Conservation (phyloP, 1,140 invertebrate species). For the Chelonus insularis region DNA sequence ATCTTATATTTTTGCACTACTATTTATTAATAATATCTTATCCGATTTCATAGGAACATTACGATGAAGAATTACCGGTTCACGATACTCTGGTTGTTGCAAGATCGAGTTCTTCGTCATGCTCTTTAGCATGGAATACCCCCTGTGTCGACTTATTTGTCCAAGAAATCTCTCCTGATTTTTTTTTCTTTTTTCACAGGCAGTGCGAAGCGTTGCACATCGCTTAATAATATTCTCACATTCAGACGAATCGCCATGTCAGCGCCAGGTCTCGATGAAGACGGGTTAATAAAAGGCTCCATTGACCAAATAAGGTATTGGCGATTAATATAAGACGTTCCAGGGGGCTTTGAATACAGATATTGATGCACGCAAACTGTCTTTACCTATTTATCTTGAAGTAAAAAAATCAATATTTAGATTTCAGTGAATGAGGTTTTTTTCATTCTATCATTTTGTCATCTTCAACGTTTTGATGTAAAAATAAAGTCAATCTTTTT, state of each 20-base stretch:
- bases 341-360: slow-evolving; percentile 11
- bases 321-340: slow-evolving; percentile 44
- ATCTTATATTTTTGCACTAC: too few species aligned
- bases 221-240: slow-evolving; percentile 52
- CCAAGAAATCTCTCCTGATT: slow-evolving; percentile 40
- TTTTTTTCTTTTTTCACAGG: slow-evolving; percentile 23
- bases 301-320: slow-evolving; percentile 38
- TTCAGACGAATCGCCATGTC: slow-evolving; percentile 44
- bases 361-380: not conserved
- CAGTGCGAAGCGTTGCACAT: slow-evolving; percentile 10
- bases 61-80: too few species aligned
- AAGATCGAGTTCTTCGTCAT: not conserved
- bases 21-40: too few species aligned
- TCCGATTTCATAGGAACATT: too few species aligned
- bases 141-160: slow-evolving; percentile 48
- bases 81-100: too few species aligned
- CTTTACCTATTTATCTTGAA: too few species aligned
- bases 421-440: too few species aligned
- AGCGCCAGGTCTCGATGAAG: slow-evolving; percentile 32
- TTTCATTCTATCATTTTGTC: too few species aligned
- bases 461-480: too few species aligned
- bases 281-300: slow-evolving; percentile 33
- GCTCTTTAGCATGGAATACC: slow-evolving; percentile 33
- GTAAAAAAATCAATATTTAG: too few species aligned
- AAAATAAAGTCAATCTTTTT: too few species aligned